Base-by-base conservation (phyloP, 1,140 invertebrate species). In the Heliconius congener region DNA sequence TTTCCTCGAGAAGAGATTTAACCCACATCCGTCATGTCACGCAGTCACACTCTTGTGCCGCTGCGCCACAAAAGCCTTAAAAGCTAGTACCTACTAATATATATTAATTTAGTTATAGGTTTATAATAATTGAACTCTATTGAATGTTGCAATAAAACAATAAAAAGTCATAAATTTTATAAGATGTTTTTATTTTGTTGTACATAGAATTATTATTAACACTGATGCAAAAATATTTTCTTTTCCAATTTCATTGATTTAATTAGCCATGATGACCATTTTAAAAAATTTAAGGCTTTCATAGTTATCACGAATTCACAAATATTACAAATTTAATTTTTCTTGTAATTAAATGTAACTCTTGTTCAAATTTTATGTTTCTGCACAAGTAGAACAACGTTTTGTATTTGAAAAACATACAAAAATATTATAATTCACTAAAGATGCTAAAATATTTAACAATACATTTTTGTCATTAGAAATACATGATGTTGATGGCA, bases 151-250 rank as follows among this genome's bases (percentile, higher is more conserved):
- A 57, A 73, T 77, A 80, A 77, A 50, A 76, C 82, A 83, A 46
- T 46, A 79, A 66, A 81, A 78, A 70, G 13, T 50, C 1, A 5
- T 73, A 52, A 70, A 78, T 76, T 72, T 30, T 85, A 81, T 84
- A 83, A 87, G 87, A 83, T 86, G 82, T 84, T 90, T 88, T 88
- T 87, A 89, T 88, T 91, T 89, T 84, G 84, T 87, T 85, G 80
- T 78, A 88, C 84, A 89, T 81, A 82, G 81, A 84, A 85, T 86
- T 87, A 85, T 86, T 73, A 82, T 90, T 90, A 90, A 90, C 86
- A 90, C 86, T 81, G 80, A 89, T 93, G 91, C 84, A 93, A 93
- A 93, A 92, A 92, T 93, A 93, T 87, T 84, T 78, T 86, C 84
- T 88, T 90, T 30, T 88, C 84, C 85, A 91, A 81, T 78, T 81